These are phyloP conservation scores for Dicranocentrus wangi DNA, from an alignment of 2,888 invertebrate genomes.

Conservation along the genomic window DNA sequence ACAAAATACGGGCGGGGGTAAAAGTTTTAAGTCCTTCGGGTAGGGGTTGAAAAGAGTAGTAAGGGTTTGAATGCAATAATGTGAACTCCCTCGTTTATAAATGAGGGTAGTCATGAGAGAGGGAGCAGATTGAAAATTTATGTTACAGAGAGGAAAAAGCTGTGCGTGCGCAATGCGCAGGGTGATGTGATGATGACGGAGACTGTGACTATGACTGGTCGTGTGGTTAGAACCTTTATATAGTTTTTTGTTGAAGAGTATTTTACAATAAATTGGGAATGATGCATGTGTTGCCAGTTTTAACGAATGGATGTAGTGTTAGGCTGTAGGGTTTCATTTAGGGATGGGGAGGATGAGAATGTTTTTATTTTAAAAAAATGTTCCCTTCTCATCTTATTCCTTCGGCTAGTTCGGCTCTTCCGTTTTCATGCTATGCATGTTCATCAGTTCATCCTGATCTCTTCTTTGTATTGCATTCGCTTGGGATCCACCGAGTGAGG, in stretches of 20 bases:
- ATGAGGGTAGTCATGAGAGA: neutral
- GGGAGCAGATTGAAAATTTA: slow-evolving; percentile 11
- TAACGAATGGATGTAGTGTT: neutral
- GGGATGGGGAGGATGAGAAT: slow-evolving; percentile 9
- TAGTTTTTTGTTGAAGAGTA: neutral
- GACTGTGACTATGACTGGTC: too few relatives aligned
- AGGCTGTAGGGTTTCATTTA: neutral
- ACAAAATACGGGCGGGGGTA: slow-evolving; percentile 25
- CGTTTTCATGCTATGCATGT: neutral
- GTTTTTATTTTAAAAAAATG: too few relatives aligned
- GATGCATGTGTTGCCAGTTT: neutral
- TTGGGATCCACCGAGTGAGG: slow-evolving; percentile 8
- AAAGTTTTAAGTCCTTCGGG: slow-evolving; percentile 18
- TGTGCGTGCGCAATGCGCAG: too few relatives aligned
- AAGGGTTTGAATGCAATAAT: neutral
- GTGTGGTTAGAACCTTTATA: neutral
- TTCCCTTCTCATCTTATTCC: slow-evolving; percentile 13
- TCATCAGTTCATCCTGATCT: neutral
- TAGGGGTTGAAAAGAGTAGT: slow-evolving; percentile 37
- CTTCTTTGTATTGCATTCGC: slow-evolving; percentile 15
- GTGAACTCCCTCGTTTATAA: neutral
- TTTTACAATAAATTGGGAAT: slow-evolving; percentile 10
- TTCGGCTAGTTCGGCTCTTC: neutral
- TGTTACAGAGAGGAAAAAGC: slow-evolving; percentile 9
- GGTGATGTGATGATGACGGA: neutral